Evolutionary conservation across 2,888 invertebrate species (phyloP), one percentile per base, ranked within the genome.

Genomic region (Yponomeuta plumbellus): DNA sequence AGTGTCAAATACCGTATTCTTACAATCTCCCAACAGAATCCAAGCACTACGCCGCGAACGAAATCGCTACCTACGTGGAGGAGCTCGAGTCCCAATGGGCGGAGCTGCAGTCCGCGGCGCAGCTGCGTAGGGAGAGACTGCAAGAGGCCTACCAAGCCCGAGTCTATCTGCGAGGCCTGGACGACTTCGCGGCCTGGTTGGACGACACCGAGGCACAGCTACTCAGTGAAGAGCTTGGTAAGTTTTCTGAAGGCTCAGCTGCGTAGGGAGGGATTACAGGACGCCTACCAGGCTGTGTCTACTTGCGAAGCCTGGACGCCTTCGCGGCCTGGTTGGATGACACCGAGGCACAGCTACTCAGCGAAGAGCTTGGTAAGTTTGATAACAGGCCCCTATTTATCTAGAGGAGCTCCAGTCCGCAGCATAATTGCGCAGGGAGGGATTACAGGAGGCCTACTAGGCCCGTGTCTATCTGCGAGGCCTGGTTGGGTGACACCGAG

Each of bases 251-350:
- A n/a, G n/a, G n/a, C n/a, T n/a, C n/a, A n/a, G n/a, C n/a, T 96
- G 13, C 98, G 99, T 74, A 95, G 96, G 67, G 95, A 95, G 70
- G 93, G 98, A 6, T 89, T 99, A 0, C 95, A 96, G 73, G 97
- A 98, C 80, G 98, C 98, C 0, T 96, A 98, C 84, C 97, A 97
- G 83, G 98, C 98, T 0, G 98, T 17, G 92, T 97, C 62, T 98
- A 97, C 81, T 95, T 96, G 71, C 93, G 98, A 8, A 96, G 96
- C 0, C 87, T 99, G 66, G 98, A 98, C 75, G 99, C 99, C 85
- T 95, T 99, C 79, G 96, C 97, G 75, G 92, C 94, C 17, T 99
- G 99, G 98, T 95, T 98, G 84, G 97, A 97, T 74, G 98, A 98
- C 67, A 92, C 93, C 10, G 91, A 92, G 70, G 74, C 88, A 0